Percentiles rank a stretch among this genome's conserved stretches.
phyloP scores from a whole-genome alignment of 2,113 vertebrate species.

The Cryptomyrus ogoouensis region DNA sequence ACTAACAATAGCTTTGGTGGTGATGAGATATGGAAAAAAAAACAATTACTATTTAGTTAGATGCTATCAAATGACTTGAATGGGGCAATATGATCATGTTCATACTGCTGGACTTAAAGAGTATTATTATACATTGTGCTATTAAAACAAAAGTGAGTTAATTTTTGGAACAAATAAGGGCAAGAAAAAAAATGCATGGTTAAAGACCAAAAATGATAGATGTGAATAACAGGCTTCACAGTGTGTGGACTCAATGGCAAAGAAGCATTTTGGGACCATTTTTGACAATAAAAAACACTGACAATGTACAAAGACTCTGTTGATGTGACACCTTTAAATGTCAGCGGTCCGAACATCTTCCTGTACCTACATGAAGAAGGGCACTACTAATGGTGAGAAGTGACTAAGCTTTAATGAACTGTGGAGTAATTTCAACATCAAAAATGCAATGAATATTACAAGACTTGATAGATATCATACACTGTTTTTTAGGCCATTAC shows the following conservation, averaged over 20 bases:
- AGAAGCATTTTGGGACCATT: background rate
- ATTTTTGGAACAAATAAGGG: background rate
- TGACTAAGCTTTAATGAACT: background rate
- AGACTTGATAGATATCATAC: background rate
- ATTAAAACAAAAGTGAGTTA: background rate
- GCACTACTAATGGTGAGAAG: background rate
- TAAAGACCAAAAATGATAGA: background rate
- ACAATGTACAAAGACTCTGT: background rate
- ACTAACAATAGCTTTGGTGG: background rate
- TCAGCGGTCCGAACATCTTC: background rate
- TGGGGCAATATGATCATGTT: background rate
- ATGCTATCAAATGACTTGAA: background rate
- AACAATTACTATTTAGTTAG: background rate
- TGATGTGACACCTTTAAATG: background rate
- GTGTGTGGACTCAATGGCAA: background rate
- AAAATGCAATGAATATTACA: background rate
- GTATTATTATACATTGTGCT: background rate
- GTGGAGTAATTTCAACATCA: background rate
- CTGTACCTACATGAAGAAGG: background rate
- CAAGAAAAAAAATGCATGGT: background rate
- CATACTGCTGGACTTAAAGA: background rate
- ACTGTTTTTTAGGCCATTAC: background rate
- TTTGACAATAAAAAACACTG: slow-evolving; percentile 2
- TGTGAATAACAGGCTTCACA: background rate
- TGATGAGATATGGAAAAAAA: background rate